Percentiles rank a stretch among this genome's conserved stretches.
Conservation (phyloP, 2,797 vertebrate genomes). For the Cossypha polioptera region DNA sequence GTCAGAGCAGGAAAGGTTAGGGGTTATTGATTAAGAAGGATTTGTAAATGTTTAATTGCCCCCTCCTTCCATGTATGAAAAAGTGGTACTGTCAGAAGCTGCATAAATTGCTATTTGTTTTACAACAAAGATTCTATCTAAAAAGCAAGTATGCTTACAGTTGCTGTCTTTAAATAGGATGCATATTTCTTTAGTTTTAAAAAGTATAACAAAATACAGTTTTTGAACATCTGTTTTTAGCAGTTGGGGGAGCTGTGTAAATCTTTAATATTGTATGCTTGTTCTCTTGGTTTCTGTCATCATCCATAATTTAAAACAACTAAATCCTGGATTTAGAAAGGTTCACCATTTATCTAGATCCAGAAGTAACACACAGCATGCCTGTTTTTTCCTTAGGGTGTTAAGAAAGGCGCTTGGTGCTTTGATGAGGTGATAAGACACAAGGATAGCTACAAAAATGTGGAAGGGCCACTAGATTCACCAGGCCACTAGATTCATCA, state of each 20-base stretch:
- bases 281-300: neutral
- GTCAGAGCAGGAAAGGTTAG: neutral
- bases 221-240: neutral
- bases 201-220: neutral
- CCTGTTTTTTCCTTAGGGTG: neutral
- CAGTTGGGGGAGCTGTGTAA: neutral
- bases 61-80: neutral
- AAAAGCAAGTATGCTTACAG: neutral
- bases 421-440: neutral
- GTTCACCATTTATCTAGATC: neutral
- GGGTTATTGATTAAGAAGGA: neutral
- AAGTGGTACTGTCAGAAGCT: neutral
- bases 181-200: neutral
- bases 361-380: neutral
- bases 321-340: neutral
- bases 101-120: neutral
- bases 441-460: neutral
- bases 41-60: neutral
- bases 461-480: neutral
- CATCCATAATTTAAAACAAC: constrained; percentile 24
- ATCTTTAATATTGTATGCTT: neutral
- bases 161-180: neutral
- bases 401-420: neutral
- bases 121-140: neutral
- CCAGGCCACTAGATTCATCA: neutral